Evolutionary conservation across 2,888 invertebrate genomes (phyloP), one percentile per base, ranked within the genome.

Genomic region (Ametastegia equiseti): DNA sequence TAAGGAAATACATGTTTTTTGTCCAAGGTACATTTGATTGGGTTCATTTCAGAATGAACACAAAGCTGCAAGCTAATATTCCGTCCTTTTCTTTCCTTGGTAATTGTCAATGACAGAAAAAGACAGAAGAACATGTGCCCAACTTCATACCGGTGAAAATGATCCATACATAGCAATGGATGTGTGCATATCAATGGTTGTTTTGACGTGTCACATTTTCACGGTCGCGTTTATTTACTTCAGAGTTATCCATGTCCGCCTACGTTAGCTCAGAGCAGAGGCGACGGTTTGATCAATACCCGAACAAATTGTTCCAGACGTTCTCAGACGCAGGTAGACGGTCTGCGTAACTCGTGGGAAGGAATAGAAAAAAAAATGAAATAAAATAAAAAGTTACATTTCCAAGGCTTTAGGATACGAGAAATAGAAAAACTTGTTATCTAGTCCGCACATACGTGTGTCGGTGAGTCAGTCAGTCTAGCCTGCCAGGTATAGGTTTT

Each of bases 271-370:
- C 60, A 42, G 54, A 50, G 4, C 36, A 39, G n/a, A n/a, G n/a
- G 60, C 42, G 60, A 60, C 78, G 78, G 78, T 57, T 78, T 78
- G 78, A 78, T 78, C 78, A 78, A 78, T 78, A 78, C 78, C 78
- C 42, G 78, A 60, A 78, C 78, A 78, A 78, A 78, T 78, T 63
- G 60, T 63, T 78, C 75, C 63, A 78, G 78, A 45, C 78, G 63
- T 63, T 78, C n/a, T n/a, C 78, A 78, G 63, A 78, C 78, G 57
- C 63, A 60, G 78, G 54, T 75, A 54, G 71, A 71, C 71, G 47
- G 47, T 27, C 23, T 7, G 45, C 15, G 47, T 47, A 71, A 42
- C 71, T n/a, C 30, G 23, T n/a, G n/a, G n/a, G n/a, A n/a, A n/a
- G n/a, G n/a, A n/a, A n/a, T n/a, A n/a, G n/a, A n/a, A n/a, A n/a